phyloP scores from a whole-genome alignment of 2,888 invertebrate genomes.

The Microplitis manilae region DNA sequence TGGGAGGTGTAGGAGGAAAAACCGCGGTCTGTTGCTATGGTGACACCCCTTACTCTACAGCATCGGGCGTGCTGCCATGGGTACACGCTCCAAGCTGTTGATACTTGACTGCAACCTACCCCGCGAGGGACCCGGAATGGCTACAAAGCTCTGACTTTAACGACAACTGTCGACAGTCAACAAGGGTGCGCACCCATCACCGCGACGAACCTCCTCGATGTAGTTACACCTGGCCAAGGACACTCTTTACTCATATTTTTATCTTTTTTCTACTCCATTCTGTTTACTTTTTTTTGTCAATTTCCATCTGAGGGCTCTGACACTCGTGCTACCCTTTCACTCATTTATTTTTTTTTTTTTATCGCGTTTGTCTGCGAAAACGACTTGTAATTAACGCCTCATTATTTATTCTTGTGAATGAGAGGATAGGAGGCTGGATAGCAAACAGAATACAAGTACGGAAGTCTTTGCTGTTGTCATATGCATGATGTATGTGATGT shows the following conservation, averaged over 20 bases:
- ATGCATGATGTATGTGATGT: background rate
- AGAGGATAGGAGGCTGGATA: background rate
- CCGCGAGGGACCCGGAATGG: slow-evolving; percentile 35
- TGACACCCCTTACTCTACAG: slow-evolving; percentile 56
- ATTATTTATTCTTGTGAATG: slow-evolving; percentile 31
- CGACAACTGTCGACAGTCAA: slow-evolving; percentile 42
- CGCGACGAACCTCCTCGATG: background rate
- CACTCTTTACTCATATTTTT: slow-evolving; percentile 22
- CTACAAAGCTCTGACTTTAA: slow-evolving; percentile 38
- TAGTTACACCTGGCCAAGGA: slow-evolving; percentile 23
- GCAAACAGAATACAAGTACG: background rate
- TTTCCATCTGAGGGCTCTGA: slow-evolving; percentile 8
- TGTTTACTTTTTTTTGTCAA: background rate
- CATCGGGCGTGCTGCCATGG: slow-evolving; percentile 59
- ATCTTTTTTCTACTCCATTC: slow-evolving; percentile 14
- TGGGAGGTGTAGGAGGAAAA: slow-evolving; percentile 55
- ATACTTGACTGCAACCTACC: slow-evolving; percentile 43
- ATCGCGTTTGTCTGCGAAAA: slow-evolving; percentile 26
- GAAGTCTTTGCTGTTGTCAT: background rate
- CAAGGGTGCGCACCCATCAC: slow-evolving; percentile 15
- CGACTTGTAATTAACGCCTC: slow-evolving; percentile 38
- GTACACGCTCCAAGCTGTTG: slow-evolving; percentile 55
- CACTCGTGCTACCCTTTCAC: slow-evolving; percentile 11
- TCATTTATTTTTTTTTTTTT: slow-evolving; percentile 18
- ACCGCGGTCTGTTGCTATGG: slow-evolving; percentile 65